Evolutionary conservation across 2,888 invertebrate species (phyloP).

Genomic region (Listrodromus nycthemerus): DNA sequence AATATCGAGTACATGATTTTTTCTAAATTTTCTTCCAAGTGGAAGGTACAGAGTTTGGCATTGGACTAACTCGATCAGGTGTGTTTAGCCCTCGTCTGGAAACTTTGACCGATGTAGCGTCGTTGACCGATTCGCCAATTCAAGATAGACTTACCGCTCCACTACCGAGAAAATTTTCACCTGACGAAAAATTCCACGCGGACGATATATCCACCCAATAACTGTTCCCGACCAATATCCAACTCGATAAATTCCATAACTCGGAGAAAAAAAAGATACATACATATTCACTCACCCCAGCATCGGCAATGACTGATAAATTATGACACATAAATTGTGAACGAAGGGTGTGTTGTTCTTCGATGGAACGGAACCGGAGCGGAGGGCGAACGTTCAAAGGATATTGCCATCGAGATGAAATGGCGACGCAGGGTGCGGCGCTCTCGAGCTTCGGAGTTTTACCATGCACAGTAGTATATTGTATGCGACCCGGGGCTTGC

Average conservation of each 20-base stretch:
- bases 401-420: conserved; percentile 35
- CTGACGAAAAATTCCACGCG: too few relatives aligned
- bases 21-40: too few relatives aligned
- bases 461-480: conserved; percentile 26
- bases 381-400: conserved; percentile 31
- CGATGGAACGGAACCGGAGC: neutral
- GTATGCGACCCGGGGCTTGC: neutral
- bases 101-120: too few relatives aligned
- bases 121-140: too few relatives aligned
- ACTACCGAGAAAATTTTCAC: too few relatives aligned
- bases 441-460: conserved; percentile 43
- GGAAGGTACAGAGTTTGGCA: too few relatives aligned
- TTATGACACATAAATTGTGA: conserved; percentile 16
- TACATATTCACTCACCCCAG: neutral
- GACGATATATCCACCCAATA: too few relatives aligned
- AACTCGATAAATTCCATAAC: neutral
- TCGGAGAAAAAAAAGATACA: neutral
- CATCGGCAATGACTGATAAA: neutral
- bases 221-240: neutral
- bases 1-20: too few relatives aligned
- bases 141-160: too few relatives aligned
- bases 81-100: too few relatives aligned
- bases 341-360: conserved; percentile 1
- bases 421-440: conserved; percentile 14
- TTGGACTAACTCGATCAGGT: too few relatives aligned